Evolutionary conservation across 1,140 invertebrate species (phyloP).

Genomic region (Potamilus streckersoni): DNA sequence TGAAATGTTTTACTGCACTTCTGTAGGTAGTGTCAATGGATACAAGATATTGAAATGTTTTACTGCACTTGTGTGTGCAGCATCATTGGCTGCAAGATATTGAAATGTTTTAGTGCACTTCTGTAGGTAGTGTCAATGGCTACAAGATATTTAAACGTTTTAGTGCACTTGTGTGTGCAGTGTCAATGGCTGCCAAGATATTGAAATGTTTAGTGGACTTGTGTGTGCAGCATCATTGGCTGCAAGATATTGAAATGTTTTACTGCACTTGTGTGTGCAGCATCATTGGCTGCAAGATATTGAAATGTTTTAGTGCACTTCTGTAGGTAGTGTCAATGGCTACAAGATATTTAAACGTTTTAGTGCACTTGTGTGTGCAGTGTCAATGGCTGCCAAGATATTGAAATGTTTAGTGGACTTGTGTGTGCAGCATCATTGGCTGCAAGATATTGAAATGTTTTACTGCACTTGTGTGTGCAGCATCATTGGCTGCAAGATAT

Average conservation of each 20-base stretch:
- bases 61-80: constrained; percentile 71
- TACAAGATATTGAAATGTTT: constrained; percentile 50
- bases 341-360: constrained; percentile 50
- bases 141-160: constrained; percentile 50
- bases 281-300: constrained; percentile 76
- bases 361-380: constrained; percentile 78
- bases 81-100: constrained; percentile 76
- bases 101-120: background rate
- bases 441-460: constrained; percentile 51
- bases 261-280: constrained; percentile 71
- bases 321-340: constrained; percentile 81
- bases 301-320: background rate
- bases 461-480: constrained; percentile 71
- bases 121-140: constrained; percentile 81
- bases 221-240: constrained; percentile 83
- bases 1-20: background rate
- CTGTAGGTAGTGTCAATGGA: constrained; percentile 81
- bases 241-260: constrained; percentile 52
- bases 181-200: constrained; percentile 76
- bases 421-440: constrained; percentile 81
- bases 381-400: constrained; percentile 76
- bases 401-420: background rate
- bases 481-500: constrained; percentile 26
- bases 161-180: constrained; percentile 71
- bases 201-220: constrained; percentile 68